Percentiles rank a stretch among this genome's conserved stretches.
These are phyloP conservation scores for Drosophila rubida DNA, from an alignment of 2,888 invertebrate genomes.

Conservation along the genomic window DNA sequence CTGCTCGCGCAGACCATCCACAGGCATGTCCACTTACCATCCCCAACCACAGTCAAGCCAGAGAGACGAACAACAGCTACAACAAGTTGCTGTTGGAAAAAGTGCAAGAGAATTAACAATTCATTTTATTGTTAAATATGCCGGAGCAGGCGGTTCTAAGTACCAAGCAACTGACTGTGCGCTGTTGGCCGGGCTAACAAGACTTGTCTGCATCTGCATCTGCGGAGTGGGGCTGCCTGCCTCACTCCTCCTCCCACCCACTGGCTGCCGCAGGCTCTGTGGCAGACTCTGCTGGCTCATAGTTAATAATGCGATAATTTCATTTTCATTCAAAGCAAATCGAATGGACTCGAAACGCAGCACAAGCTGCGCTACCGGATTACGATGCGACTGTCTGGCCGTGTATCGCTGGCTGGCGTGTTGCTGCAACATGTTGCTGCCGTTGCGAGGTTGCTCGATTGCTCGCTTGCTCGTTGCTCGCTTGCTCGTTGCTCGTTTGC, in stretches of 20 bases:
- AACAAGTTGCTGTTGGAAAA: conserved; percentile 54
- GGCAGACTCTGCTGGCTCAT: conserved; percentile 37
- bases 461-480: conserved; percentile 9
- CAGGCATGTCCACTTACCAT: conserved; percentile 31
- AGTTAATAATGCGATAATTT: conserved; percentile 82
- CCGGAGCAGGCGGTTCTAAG: conserved; percentile 47
- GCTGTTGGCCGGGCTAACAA: conserved; percentile 65
- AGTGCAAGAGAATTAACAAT: conserved; percentile 79
- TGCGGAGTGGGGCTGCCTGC: conserved; percentile 8
- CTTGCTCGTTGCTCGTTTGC: conserved; percentile 15
- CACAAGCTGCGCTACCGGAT: conserved; percentile 66
- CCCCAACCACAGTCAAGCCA: conserved; percentile 11
- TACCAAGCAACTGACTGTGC: conserved; percentile 16
- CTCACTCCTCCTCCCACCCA: conserved; percentile 10
- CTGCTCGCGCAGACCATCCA: conserved; percentile 47
- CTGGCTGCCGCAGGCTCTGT: conserved; percentile 3
- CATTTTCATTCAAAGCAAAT: conserved; percentile 81
- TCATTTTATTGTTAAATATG: conserved; percentile 80
- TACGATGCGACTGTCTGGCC: conserved; percentile 52
- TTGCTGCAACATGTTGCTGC: conserved; percentile 77
- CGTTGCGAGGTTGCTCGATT: conserved; percentile 17
- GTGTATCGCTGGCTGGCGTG: conserved; percentile 67
- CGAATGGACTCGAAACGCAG: conserved; percentile 58
- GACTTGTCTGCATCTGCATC: conserved; percentile 55
- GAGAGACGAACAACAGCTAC: conserved; percentile 20